Evolutionary conservation across 30 jellyfish, hydroid and myxozoan species (phyloP).

Genomic region (Cassiopea andromeda): DNA sequence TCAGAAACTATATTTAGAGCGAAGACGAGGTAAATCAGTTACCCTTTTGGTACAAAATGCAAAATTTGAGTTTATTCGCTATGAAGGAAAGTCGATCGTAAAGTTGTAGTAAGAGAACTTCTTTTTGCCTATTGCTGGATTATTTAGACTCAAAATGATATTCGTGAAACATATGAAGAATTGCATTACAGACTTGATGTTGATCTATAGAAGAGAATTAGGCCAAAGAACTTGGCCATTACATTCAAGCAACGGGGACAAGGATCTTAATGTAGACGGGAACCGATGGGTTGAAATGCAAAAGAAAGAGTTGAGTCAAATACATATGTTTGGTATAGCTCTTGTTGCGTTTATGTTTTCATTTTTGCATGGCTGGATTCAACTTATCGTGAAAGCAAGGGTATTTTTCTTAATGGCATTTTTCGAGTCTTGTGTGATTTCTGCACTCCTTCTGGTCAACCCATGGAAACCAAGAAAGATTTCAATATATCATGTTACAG

Average conservation of each 20-base stretch:
- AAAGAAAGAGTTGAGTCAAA: background rate
- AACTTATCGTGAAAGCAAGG: conserved; percentile 9
- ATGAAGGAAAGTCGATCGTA: too few species aligned
- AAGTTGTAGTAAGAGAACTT: too few species aligned
- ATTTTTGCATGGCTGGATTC: conserved; percentile 30
- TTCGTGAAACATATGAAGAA: background rate
- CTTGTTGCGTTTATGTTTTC: conserved; percentile 17
- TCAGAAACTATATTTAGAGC: too few species aligned
- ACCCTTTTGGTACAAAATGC: too few species aligned
- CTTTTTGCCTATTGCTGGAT: too few species aligned
- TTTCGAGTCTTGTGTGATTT: background rate
- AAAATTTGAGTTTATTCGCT: too few species aligned
- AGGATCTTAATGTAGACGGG: background rate
- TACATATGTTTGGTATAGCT: conserved; percentile 5
- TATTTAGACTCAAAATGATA: background rate
- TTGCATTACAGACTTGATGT: background rate
- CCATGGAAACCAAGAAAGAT: background rate
- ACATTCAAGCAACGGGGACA: background rate
- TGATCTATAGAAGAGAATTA: background rate
- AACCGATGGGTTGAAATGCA: background rate
- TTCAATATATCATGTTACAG: background rate
- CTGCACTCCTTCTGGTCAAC: background rate
- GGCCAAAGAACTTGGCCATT: background rate
- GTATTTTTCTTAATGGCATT: background rate
- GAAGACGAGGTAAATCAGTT: too few species aligned